A percentile compares a stretch with the other conserved stretches of the same genome.
Conservation (phyloP, 2,113 vertebrate genomes). For the Periophthalmodon schlosseri region DNA sequence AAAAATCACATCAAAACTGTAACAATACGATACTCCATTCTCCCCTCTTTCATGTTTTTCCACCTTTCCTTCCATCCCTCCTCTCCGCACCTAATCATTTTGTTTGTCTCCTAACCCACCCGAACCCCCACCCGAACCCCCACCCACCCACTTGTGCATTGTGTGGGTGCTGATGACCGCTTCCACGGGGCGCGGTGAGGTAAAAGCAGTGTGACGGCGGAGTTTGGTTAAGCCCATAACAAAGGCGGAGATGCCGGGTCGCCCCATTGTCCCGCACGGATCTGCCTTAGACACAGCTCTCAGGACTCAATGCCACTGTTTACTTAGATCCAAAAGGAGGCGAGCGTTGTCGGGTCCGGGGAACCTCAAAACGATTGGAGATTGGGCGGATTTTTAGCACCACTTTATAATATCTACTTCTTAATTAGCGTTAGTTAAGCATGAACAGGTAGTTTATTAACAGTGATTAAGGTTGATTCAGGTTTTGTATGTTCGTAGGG, state of each 20-base stretch:
- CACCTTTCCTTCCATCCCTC: slow-evolving; percentile 1
- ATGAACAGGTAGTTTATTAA: too few species aligned
- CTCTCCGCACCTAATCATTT: slow-evolving; percentile 61
- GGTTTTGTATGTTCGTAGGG: too few species aligned
- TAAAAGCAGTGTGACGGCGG: slow-evolving; percentile 96
- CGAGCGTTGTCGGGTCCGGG: too few species aligned
- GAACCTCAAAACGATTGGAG: too few species aligned
- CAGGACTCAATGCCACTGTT: slow-evolving; percentile 98
- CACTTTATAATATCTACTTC: too few species aligned
- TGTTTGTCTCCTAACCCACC: slow-evolving; percentile 65
- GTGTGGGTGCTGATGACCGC: slow-evolving; percentile 91
- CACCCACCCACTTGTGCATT: slow-evolving; percentile 75
- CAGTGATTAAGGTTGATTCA: too few species aligned
- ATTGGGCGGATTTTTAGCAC: too few species aligned
- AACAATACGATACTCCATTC: background rate
- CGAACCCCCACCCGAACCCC: slow-evolving; percentile 68
- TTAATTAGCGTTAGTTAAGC: too few species aligned
- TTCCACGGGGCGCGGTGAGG: slow-evolving; percentile 93
- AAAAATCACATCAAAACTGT: slow-evolving; percentile 21
- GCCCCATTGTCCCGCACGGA: slow-evolving; percentile 85
- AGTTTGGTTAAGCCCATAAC: slow-evolving; percentile 99
- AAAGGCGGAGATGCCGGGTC: slow-evolving; percentile 87
- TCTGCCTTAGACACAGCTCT: slow-evolving; percentile 90
- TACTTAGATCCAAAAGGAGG: slow-evolving; percentile 83
- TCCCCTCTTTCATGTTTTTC: slow-evolving; percentile 32